Conservation (phyloP, 1,140 invertebrate genomes). For the Sarcophaga peregrina region DNA sequence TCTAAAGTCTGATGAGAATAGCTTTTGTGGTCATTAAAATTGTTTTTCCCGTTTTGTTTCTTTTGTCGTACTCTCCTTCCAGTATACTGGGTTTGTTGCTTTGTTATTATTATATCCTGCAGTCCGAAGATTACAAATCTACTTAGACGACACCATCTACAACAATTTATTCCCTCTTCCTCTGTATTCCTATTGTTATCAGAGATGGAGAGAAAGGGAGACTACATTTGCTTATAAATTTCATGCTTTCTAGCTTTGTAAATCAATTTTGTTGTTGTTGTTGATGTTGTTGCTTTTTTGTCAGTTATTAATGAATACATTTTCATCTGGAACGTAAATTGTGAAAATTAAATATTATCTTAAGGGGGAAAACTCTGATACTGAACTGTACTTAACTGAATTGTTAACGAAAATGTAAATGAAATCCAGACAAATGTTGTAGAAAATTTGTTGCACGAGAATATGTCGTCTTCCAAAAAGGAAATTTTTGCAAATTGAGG, state of each 20-base stretch:
- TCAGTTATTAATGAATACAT: background rate
- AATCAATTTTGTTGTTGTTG: background rate
- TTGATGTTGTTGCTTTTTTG: background rate
- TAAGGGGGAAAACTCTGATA: background rate
- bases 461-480: too few relatives aligned
- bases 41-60: background rate
- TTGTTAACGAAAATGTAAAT: too few relatives aligned
- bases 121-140: background rate
- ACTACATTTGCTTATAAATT: background rate
- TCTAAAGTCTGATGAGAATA: background rate
- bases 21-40: background rate
- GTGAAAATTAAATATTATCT: background rate
- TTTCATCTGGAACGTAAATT: background rate
- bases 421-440: too few relatives aligned
- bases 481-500: too few relatives aligned
- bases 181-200: too few relatives aligned
- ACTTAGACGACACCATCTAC: background rate
- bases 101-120: conserved; percentile 10
- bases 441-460: too few relatives aligned
- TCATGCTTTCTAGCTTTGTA: background rate
- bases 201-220: too few relatives aligned
- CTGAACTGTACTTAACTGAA: too few relatives aligned
- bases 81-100: background rate
- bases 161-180: too few relatives aligned
- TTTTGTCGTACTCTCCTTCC: background rate